Evolutionary conservation across 2,888 invertebrate species (phyloP).

Genomic region (Phyllotreta cruciferae): DNA sequence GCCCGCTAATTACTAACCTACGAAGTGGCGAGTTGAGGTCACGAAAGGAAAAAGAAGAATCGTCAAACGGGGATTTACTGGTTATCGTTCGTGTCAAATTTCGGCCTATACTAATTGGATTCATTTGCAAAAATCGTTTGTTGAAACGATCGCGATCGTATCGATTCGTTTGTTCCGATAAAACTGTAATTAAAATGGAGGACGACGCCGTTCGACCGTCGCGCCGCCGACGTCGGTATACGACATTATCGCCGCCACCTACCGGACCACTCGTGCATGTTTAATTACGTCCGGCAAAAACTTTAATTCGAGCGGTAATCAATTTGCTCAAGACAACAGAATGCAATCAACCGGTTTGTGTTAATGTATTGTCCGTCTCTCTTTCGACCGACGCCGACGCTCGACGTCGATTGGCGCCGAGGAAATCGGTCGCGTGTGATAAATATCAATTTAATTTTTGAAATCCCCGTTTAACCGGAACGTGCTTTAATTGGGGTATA

Average conservation of each 20-base stretch:
- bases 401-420: too few species aligned
- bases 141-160: too few species aligned
- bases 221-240: neutral
- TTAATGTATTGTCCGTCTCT: slow-evolving; percentile 17
- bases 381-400: neutral
- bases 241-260: slow-evolving; percentile 28
- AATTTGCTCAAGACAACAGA: slow-evolving; percentile 60
- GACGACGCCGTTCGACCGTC: slow-evolving; percentile 18
- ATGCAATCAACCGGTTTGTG: slow-evolving; percentile 52
- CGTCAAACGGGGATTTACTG: too few species aligned
- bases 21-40: slow-evolving; percentile 16
- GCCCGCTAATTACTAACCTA: slow-evolving; percentile 32
- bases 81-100: too few species aligned
- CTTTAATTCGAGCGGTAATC: slow-evolving; percentile 59
- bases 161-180: too few species aligned
- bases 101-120: too few species aligned
- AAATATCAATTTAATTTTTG: too few species aligned
- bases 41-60: neutral
- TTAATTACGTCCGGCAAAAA: slow-evolving; percentile 57
- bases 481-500: too few species aligned
- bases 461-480: too few species aligned
- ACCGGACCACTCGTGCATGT: slow-evolving; percentile 53
- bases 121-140: too few species aligned
- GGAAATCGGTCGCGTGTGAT: too few species aligned
- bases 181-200: slow-evolving; percentile 54